Percentiles rank a stretch among this genome's conserved stretches.
phyloP scores from a whole-genome alignment of 2,113 vertebrate genomes.

The Rattus rattus region DNA sequence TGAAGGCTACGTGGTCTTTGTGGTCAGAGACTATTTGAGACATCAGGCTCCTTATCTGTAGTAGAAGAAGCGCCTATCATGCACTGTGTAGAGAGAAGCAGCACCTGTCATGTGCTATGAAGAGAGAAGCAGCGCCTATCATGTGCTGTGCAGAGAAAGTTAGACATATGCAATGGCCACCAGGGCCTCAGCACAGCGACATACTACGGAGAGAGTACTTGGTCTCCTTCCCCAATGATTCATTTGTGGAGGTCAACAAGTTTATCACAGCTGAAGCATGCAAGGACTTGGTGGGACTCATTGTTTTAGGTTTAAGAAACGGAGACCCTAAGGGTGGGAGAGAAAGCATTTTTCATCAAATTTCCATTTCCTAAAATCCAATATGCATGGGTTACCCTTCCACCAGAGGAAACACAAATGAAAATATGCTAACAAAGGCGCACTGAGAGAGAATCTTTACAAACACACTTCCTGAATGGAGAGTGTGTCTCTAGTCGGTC shows the following conservation, averaged over 20 bases:
- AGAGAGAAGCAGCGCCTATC: background rate
- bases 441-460: background rate
- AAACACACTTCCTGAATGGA: background rate
- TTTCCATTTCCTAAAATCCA: background rate
- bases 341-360: background rate
- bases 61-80: background rate
- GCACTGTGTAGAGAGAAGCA: too few species aligned
- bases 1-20: background rate
- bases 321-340: background rate
- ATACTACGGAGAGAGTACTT: rapidly evolving
- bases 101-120: too few species aligned
- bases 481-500: background rate
- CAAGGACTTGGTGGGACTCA: background rate
- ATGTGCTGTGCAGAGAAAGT: too few species aligned
- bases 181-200: too few species aligned
- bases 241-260: background rate
- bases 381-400: rapidly evolving
- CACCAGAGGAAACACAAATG: background rate
- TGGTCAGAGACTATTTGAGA: background rate
- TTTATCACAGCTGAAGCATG: background rate
- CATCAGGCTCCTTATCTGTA: background rate
- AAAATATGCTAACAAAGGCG: background rate
- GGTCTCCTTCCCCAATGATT: background rate
- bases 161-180: rapidly evolving
- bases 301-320: background rate